Conservation (phyloP, 2,888 invertebrate species). For the Drosophila macrospina region DNA sequence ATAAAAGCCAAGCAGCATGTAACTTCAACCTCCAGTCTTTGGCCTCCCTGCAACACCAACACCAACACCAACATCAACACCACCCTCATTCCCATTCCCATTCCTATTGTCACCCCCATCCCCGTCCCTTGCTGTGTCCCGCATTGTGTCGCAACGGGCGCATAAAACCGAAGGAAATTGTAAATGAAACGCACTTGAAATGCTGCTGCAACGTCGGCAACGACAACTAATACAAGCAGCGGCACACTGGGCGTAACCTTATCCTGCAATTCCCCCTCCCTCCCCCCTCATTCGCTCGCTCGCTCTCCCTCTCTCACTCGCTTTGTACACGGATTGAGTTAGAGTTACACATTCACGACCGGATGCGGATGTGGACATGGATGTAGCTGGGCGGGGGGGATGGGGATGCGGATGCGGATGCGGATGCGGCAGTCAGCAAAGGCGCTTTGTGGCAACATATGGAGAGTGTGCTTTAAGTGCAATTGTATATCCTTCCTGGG, state of each 20-base stretch:
- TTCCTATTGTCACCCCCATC: neutral
- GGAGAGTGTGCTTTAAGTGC: slow-evolving; percentile 77
- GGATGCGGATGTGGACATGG: slow-evolving; percentile 38
- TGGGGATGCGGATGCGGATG: slow-evolving; percentile 21
- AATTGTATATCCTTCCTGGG: slow-evolving; percentile 73
- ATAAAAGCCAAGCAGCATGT: slow-evolving; percentile 67
- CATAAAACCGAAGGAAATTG: slow-evolving; percentile 77
- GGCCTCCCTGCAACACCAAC: no score
- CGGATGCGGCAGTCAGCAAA: slow-evolving; percentile 48
- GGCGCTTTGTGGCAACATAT: slow-evolving; percentile 69
- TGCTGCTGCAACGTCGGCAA: slow-evolving; percentile 45
- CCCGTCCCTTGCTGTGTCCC: neutral
- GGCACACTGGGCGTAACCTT: slow-evolving; percentile 54
- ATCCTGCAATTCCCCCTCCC: slow-evolving; percentile 29
- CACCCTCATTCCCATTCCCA: no score
- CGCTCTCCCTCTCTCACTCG: neutral
- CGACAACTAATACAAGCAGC: slow-evolving; percentile 26
- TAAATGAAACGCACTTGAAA: slow-evolving; percentile 81
- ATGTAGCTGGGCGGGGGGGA: slow-evolving; percentile 9
- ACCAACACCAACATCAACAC: no score
- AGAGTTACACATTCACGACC: slow-evolving; percentile 64
- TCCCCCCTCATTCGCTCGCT: neutral
- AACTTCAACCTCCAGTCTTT: slow-evolving; percentile 28
- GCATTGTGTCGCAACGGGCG: slow-evolving; percentile 64
- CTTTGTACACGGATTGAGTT: slow-evolving; percentile 64